These are phyloP conservation scores for Daphoenositta chrysoptera DNA, from an alignment of 2,113 vertebrate species.

Conservation along the genomic window DNA sequence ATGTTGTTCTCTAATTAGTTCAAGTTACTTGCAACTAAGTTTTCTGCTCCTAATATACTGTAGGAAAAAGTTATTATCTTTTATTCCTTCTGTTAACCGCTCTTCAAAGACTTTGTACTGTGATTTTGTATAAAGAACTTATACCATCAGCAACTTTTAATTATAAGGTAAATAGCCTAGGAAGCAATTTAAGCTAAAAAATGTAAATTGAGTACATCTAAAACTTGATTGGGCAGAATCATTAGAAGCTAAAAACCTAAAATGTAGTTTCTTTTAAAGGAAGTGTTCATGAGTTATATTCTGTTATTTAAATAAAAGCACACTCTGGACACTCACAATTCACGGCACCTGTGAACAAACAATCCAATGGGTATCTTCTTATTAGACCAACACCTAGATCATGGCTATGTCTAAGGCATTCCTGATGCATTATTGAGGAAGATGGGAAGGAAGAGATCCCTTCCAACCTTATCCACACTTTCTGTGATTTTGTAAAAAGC, in stretches of 20 bases:
- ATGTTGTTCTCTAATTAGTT: neutral
- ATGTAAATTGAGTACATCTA: neutral
- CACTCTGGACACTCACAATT: neutral
- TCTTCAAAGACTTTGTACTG: neutral
- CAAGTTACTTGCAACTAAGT: neutral
- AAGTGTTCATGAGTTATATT: neutral
- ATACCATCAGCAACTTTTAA: neutral
- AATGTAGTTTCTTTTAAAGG: neutral
- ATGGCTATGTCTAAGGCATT: neutral
- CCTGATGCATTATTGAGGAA: neutral
- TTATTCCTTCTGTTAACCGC: neutral
- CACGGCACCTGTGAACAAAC: neutral
- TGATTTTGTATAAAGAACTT: neutral
- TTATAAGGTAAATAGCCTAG: neutral
- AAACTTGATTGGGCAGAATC: neutral
- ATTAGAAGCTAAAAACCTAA: neutral
- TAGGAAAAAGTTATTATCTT: neutral
- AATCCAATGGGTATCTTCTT: neutral
- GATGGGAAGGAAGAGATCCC: rapidly evolving
- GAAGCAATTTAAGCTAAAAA: neutral
- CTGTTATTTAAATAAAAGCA: neutral
- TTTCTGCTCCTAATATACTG: neutral
- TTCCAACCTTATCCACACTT: neutral
- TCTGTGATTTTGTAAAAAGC: neutral
- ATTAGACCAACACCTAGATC: neutral